Evolutionary conservation across 2,797 vertebrate species (phyloP), one percentile per base, ranked within the genome.

Genomic region (Cryptoblepharus egeriae): DNA sequence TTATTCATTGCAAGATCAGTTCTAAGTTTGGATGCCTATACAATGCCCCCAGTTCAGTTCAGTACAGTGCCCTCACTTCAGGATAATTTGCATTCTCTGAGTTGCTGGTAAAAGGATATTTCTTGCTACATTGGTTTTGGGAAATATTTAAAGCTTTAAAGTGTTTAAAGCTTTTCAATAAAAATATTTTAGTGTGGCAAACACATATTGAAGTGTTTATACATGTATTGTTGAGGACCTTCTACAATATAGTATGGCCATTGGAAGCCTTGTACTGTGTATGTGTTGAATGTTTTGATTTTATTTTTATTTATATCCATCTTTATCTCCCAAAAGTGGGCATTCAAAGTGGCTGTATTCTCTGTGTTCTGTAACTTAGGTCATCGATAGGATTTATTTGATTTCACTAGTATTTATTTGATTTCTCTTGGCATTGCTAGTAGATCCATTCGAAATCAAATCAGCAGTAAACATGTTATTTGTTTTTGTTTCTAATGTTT

Each of bases 321-420:
- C 39, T 42, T 42, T 42, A 42, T 42, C 39, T 42, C 39, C 39
- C 39, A 42, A 42, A 42, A 42, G 39, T 42, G 39, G 39, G 39
- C 39, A 42, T 42, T 42, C 39, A 42, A 42, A 42, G 9, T 9
- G 9, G 39, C 39, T 42, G 45, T 24, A 60, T 26, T 30, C n/a
- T n/a, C n/a, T 73, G 80, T 75, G 37, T 79, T 88, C 60, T 81
- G 83, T 26, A 86, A 82, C 42, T 88, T 52, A 77, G 57, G 61
- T 8, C 32, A 37, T 87, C 75, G 85, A 84, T 89, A n/a, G 26
- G 10, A 61, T 55, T 60, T 55, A 37, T 61, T 55, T 20, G 39
- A 37, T 82, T 90, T 82, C 78, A n/a, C 61, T 87, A n/a, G 26
- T 15, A 61, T 55, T 60, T 55, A 37, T 61, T 55, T 20, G 39